phyloP scores from a whole-genome alignment of 2,113 vertebrate genomes.

The Marcusenius ussheri region DNA sequence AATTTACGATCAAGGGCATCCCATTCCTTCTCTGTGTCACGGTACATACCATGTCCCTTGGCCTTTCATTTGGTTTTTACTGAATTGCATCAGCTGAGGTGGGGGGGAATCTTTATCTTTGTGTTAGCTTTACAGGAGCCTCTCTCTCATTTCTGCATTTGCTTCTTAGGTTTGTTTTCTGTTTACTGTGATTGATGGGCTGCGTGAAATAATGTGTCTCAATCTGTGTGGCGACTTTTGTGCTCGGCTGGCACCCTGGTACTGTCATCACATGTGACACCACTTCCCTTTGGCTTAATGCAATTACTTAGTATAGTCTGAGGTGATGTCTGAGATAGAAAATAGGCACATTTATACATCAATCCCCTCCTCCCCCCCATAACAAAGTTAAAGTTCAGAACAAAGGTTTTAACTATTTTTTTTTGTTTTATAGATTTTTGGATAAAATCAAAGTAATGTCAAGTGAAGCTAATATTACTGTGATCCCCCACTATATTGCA shows the following conservation, averaged over 20 bases:
- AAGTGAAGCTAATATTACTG: not conserved
- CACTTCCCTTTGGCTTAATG: not conserved
- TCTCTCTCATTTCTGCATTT: not conserved
- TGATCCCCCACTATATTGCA: too few species aligned
- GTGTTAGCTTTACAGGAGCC: not conserved
- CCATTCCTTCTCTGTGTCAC: not conserved
- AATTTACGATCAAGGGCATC: not conserved
- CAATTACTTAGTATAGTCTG: not conserved
- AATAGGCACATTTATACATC: not conserved
- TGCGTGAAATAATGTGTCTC: not conserved
- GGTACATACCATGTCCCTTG: not conserved
- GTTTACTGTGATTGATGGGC: not conserved
- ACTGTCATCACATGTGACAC: not conserved
- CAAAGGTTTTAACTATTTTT: not conserved
- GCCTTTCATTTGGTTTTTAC: not conserved
- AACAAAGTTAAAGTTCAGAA: not conserved
- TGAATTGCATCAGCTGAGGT: not conserved
- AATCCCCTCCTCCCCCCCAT: not conserved
- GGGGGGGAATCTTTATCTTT: not conserved
- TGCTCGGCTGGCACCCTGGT: not conserved
- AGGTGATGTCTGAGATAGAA: not conserved
- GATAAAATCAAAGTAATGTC: not conserved
- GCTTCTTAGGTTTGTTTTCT: not conserved
- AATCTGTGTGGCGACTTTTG: not conserved
- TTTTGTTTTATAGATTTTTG: not conserved